Evolutionary conservation across 1,140 invertebrate genomes (phyloP).

Genomic region (Maniola jurtina): DNA sequence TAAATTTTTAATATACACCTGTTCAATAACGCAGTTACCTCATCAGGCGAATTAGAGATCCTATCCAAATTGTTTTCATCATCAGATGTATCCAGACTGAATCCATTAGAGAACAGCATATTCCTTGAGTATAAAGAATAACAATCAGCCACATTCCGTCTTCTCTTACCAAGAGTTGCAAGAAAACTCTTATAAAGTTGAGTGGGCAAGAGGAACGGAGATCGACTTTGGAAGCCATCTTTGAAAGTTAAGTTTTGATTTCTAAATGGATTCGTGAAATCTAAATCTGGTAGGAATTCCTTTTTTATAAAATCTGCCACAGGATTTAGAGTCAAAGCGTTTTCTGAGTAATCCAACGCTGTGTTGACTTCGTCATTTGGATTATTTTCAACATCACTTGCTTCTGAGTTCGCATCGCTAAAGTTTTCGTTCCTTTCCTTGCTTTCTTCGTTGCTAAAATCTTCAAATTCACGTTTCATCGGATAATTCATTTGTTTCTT

Average conservation of each 20-base stretch:
- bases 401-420: conserved; percentile 63
- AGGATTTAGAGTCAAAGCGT: conserved; percentile 57
- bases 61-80: conserved; percentile 71
- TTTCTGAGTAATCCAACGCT: conserved; percentile 68
- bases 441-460: conserved; percentile 55
- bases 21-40: conserved; percentile 52
- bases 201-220: conserved; percentile 84
- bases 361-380: conserved; percentile 55
- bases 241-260: conserved; percentile 65
- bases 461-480: conserved; percentile 70
- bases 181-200: conserved; percentile 88
- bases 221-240: conserved; percentile 63
- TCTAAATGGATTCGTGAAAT: conserved; percentile 69
- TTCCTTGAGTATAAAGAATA: conserved; percentile 75
- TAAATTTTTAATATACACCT: too few relatives aligned
- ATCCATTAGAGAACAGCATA: conserved; percentile 72
- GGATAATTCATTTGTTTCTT: conserved; percentile 66
- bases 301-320: conserved; percentile 77
- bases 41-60: conserved; percentile 69
- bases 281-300: conserved; percentile 74
- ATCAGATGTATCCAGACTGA: conserved; percentile 69
- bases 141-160: conserved; percentile 70
- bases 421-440: conserved; percentile 60
- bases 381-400: conserved; percentile 71
- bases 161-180: conserved; percentile 80